phyloP scores from a whole-genome alignment of 2,797 vertebrate genomes.

The Acanthopagrus latus region DNA sequence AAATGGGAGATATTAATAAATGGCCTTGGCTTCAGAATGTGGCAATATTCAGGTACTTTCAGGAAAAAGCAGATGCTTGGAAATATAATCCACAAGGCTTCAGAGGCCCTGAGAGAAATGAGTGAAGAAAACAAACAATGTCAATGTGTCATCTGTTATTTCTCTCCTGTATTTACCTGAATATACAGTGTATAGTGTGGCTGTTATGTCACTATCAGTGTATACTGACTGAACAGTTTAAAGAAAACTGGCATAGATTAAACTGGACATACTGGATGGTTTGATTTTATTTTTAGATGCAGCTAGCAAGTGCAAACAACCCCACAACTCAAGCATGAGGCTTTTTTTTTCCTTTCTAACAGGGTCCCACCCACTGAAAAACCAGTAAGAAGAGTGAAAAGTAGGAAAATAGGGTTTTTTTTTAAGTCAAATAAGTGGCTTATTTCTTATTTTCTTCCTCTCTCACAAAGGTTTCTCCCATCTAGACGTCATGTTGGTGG shows the following conservation, averaged over 20 bases:
- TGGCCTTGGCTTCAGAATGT: not conserved
- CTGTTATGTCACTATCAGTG: not conserved
- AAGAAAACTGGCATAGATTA: not conserved
- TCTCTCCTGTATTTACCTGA: not conserved
- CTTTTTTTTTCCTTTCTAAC: slow-evolving; percentile 1
- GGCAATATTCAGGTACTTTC: not conserved
- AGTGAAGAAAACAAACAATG: not conserved
- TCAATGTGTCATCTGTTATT: slow-evolving; percentile 11
- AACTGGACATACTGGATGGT: not conserved
- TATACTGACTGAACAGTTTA: not conserved
- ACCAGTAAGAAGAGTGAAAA: not conserved
- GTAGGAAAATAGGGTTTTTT: no score
- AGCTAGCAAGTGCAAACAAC: not conserved
- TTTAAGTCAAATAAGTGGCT: not conserved
- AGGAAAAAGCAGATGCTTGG: not conserved
- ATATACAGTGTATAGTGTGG: not conserved
- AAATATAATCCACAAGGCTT: slow-evolving; percentile 14
- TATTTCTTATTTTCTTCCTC: not conserved
- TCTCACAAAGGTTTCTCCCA: slow-evolving; percentile 93
- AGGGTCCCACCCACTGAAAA: not conserved
- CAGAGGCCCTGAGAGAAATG: slow-evolving; percentile 8
- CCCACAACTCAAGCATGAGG: not conserved
- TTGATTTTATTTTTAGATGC: not conserved
- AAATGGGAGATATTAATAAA: not conserved
- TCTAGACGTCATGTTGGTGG: slow-evolving; percentile 98